phyloP scores from a whole-genome alignment of 1,140 invertebrate genomes.

The Paramacrobiotus metropolitanus region DNA sequence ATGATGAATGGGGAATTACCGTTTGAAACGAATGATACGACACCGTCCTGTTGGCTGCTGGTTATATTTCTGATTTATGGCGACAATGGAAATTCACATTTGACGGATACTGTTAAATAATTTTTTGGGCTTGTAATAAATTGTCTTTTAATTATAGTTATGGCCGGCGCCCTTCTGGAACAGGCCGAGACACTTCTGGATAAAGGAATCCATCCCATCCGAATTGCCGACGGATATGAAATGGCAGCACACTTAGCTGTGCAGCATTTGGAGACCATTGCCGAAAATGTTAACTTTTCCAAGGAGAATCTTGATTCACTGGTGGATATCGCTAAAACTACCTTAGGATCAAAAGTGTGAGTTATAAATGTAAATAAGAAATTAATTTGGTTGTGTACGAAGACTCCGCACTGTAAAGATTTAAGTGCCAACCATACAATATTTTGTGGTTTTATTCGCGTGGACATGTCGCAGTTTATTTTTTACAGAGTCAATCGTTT shows the following conservation, averaged over 20 bases:
- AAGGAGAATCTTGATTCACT: conserved; percentile 59
- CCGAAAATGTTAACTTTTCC: conserved; percentile 65
- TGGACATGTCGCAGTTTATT: conserved; percentile 23
- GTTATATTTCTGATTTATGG: too few species aligned
- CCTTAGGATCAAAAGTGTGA: conserved; percentile 93
- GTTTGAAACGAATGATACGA: too few species aligned
- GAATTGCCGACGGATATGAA: conserved; percentile 97
- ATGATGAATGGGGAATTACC: too few species aligned
- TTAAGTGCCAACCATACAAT: too few species aligned
- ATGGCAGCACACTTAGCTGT: conserved; percentile 73
- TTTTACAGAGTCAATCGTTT: conserved; percentile 28
- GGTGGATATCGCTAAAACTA: conserved; percentile 87
- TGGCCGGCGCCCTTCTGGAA: conserved; percentile 75
- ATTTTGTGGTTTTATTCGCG: not conserved
- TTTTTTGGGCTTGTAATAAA: not conserved
- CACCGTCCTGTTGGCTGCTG: not conserved
- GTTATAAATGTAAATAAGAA: too few species aligned
- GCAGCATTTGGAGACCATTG: conserved; percentile 61
- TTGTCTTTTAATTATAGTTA: conserved; percentile 25
- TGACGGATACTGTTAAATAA: too few species aligned
- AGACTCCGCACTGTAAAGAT: too few species aligned
- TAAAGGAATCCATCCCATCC: conserved; percentile 91
- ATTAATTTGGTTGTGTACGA: too few species aligned
- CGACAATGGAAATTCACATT: too few species aligned
- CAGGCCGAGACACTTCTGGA: conserved; percentile 79